Evolutionary conservation across 1,140 invertebrate species (phyloP), one percentile per base, ranked within the genome.

Genomic region (Belonocnema kinseyi): DNA sequence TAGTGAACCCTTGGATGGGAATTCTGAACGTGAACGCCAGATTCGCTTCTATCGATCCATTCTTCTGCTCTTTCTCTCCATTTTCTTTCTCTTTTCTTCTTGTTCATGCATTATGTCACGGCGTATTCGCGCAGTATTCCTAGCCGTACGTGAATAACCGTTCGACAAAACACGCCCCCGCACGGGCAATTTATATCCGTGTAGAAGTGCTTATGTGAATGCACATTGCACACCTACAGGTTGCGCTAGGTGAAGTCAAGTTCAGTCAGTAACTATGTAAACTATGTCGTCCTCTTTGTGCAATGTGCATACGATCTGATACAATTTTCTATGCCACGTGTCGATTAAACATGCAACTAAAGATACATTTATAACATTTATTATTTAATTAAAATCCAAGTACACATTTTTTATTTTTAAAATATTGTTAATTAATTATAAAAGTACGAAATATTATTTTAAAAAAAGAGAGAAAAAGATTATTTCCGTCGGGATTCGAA

Each of bases 231-330:
- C 61, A 66, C 26, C 26, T 40, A 66, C 33, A 66, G 61, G 61
- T 66, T 66, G 26, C 33, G 61, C 61, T 66, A 66, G 61, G 61
- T 66, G 17, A 71, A 76, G 75, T 76, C 75, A 76, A 76, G 75
- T 76, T 76, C 75, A 76, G 71, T 76, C 66, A 76, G 54, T 71
- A 46, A 76, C 75, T 46, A 46, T 46, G 40, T 46, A 46, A 46
- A 46, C 40, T 46, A 46, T 76, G 66, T 72, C 61, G 66, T 70
- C 21, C 51, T 72, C 53, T 58, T 50, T 75, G 74, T 58, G 40
- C 50, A 61, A 11, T n/a, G n/a, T 26, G 21, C 21, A n/a, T 26
- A 12, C 50, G 3, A 61, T 66, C 46, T 61, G 58, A 40, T 50
- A 50, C 19, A 50, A 46, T 53, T 66, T 50, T 51, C 58, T 14